These are phyloP conservation scores for Pollenia griseotomentosa DNA, from an alignment of 2,888 invertebrate species.

Conservation along the genomic window DNA sequence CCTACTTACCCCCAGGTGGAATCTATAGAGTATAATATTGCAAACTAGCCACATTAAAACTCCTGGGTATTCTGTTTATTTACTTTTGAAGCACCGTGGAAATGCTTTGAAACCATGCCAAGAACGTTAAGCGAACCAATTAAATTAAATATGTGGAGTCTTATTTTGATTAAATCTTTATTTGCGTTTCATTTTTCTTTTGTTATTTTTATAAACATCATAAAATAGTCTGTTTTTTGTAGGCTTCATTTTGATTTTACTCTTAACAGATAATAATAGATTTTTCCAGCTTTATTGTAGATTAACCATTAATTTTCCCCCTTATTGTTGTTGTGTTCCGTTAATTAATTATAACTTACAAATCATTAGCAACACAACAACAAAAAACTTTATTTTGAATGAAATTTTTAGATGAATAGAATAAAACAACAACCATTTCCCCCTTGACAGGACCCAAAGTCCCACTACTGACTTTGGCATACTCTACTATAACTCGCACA, in stretches of 20 bases:
- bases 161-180: no score
- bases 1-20: no score
- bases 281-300: not conserved
- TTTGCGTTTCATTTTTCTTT: not conserved
- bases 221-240: not conserved
- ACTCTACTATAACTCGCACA: no score
- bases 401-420: not conserved
- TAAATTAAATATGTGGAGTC: no score
- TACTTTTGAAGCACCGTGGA: no score
- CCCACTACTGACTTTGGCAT: not conserved
- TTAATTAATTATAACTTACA: slow-evolving; percentile 5
- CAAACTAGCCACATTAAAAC: no score
- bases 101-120: no score
- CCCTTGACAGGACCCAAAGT: not conserved
- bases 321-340: not conserved
- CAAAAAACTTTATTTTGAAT: not conserved
- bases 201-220: not conserved
- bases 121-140: no score
- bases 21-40: no score
- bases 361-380: not conserved
- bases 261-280: not conserved
- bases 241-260: not conserved
- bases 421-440: slow-evolving; percentile 5
- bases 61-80: no score
- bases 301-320: not conserved